Conservation (phyloP, 2,113 vertebrate genomes). For the Agapornis roseicollis region DNA sequence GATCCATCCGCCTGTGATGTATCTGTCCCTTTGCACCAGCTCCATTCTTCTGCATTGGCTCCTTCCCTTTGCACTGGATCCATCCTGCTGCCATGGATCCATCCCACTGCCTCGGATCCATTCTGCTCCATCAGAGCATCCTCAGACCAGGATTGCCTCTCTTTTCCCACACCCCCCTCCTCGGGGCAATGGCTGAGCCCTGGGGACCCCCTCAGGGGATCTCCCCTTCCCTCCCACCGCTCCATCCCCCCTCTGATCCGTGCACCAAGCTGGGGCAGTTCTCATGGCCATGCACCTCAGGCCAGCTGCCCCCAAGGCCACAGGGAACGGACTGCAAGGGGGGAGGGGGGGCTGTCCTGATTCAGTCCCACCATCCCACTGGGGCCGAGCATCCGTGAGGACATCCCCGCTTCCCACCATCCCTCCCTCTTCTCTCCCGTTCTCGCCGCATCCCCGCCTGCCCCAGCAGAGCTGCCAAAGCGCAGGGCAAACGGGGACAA, state of each 20-base stretch:
- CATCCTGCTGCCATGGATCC: background rate
- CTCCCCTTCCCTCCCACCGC: background rate
- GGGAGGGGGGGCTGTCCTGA: background rate
- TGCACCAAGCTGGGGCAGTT: background rate
- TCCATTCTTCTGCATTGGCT: background rate
- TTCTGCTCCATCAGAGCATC: background rate
- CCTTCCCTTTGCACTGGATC: background rate
- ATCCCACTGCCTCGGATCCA: accelerated
- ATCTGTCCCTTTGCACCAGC: background rate
- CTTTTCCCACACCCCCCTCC: background rate
- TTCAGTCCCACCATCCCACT: background rate
- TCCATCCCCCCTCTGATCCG: background rate
- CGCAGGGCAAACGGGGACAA: constrained; percentile 61
- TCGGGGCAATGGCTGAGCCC: accelerated
- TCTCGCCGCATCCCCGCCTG: background rate
- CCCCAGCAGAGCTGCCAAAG: constrained; percentile 12
- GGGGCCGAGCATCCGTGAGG: background rate
- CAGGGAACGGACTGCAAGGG: accelerated
- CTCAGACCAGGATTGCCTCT: no score
- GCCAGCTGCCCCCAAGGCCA: background rate
- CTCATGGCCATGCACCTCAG: accelerated
- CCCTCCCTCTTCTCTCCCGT: background rate
- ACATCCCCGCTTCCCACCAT: background rate
- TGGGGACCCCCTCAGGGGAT: background rate
- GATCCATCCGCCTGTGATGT: background rate